A percentile compares a stretch with the other conserved stretches of the same genome.
These are phyloP conservation scores for Tyrannus savana DNA, from an alignment of 2,113 vertebrate species.

Conservation along the genomic window DNA sequence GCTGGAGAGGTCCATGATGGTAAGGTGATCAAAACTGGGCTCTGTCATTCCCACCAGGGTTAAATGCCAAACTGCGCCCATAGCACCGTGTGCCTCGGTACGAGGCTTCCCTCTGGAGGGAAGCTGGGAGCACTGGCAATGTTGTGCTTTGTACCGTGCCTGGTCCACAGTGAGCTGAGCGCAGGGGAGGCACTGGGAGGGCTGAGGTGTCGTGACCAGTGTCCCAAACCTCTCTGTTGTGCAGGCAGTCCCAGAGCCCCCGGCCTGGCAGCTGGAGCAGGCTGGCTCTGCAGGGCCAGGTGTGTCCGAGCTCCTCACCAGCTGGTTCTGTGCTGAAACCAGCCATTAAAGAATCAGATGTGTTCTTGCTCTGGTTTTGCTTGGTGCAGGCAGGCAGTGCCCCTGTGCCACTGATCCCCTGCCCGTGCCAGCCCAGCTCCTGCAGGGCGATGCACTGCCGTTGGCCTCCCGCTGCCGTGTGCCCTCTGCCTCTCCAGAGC, in stretches of 20 bases:
- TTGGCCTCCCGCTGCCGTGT: background rate
- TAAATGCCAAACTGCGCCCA: background rate
- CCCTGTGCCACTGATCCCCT: background rate
- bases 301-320: background rate
- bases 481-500: background rate
- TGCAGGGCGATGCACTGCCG: background rate
- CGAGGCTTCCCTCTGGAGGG: background rate
- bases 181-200: background rate
- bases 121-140: background rate
- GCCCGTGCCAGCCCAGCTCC: background rate
- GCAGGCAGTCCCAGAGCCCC: background rate
- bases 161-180: background rate
- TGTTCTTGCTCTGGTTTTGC: background rate
- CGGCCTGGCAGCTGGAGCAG: background rate
- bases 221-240: background rate
- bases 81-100: fast-evolving
- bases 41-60: background rate
- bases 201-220: background rate
- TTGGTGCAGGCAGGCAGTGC: background rate
- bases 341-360: background rate
- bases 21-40: slow-evolving; percentile 60
- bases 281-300: background rate
- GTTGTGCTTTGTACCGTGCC: fast-evolving
- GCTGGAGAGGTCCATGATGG: slow-evolving; percentile 96
- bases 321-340: background rate